Evolutionary conservation across 2,888 invertebrate species (phyloP).

Genomic region (Caenorhabditis angaria): DNA sequence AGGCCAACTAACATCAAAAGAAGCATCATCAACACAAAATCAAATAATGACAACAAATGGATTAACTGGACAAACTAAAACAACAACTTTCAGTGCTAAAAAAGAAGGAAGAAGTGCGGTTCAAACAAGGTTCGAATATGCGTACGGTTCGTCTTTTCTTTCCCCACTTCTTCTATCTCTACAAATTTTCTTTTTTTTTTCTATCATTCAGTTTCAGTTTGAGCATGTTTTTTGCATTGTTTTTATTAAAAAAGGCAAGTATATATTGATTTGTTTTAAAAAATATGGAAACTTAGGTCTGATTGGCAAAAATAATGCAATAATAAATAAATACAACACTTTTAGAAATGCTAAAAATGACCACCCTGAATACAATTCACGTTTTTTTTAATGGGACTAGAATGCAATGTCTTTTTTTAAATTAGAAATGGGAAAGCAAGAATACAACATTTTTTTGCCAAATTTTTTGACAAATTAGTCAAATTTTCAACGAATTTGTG

Average conservation of each 20-base stretch:
- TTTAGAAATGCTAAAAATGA: too few species aligned
- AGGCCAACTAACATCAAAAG: conserved; percentile 31
- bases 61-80: conserved; percentile 46
- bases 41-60: conserved; percentile 44
- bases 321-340: too few species aligned
- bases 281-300: background rate
- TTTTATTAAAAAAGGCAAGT: background rate
- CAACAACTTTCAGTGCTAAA: conserved; percentile 43
- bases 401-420: too few species aligned
- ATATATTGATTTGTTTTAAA: background rate
- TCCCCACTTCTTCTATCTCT: conserved; percentile 7
- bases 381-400: too few species aligned
- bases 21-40: conserved; percentile 12
- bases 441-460: too few species aligned
- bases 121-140: conserved; percentile 71
- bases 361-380: too few species aligned
- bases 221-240: background rate
- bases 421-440: too few species aligned
- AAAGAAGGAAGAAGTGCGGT: conserved; percentile 60
- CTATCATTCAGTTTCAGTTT: conserved; percentile 9
- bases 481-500: too few species aligned
- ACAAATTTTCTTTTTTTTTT: conserved; percentile 1
- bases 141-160: conserved; percentile 64
- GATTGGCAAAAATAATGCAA: too few species aligned
- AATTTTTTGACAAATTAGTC: too few species aligned